phyloP scores from a whole-genome alignment of 1,140 invertebrate genomes.

The Sitophilus oryzae region DNA sequence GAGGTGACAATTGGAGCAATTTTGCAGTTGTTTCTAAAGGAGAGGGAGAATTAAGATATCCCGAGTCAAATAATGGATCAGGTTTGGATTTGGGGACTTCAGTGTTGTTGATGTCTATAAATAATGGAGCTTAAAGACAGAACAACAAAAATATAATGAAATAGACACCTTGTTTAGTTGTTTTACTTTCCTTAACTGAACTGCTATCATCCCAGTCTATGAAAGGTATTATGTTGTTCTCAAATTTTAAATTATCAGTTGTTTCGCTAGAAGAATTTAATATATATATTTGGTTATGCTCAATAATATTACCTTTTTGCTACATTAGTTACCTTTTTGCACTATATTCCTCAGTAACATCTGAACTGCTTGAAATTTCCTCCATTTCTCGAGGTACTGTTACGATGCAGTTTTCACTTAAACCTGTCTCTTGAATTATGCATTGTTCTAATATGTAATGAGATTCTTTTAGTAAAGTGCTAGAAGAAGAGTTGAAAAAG shows the following conservation, averaged over 20 bases:
- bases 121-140: too few relatives aligned
- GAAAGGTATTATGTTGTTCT: conserved; percentile 14
- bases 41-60: conserved; percentile 48
- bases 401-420: conserved; percentile 29
- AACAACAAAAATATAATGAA: too few relatives aligned
- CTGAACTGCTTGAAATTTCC: conserved; percentile 28
- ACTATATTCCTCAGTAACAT: conserved; percentile 27
- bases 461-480: conserved; percentile 22
- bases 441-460: conserved; percentile 36
- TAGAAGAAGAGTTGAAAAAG: conserved; percentile 10
- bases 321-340: conserved; percentile 9
- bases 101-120: too few relatives aligned
- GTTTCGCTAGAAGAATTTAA: conserved; percentile 8
- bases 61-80: conserved; percentile 45
- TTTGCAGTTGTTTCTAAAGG: conserved; percentile 20
- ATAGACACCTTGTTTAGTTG: neutral
- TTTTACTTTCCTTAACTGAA: neutral
- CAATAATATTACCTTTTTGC: neutral
- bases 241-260: conserved; percentile 21
- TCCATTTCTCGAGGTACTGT: conserved; percentile 35
- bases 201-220: conserved; percentile 26
- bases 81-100: conserved; percentile 7
- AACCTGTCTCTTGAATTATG: conserved; percentile 20
- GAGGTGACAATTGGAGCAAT: conserved; percentile 1
- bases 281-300: neutral